Base-by-base conservation (phyloP, 2,888 invertebrate species). In the Odontothrips loti region DNA sequence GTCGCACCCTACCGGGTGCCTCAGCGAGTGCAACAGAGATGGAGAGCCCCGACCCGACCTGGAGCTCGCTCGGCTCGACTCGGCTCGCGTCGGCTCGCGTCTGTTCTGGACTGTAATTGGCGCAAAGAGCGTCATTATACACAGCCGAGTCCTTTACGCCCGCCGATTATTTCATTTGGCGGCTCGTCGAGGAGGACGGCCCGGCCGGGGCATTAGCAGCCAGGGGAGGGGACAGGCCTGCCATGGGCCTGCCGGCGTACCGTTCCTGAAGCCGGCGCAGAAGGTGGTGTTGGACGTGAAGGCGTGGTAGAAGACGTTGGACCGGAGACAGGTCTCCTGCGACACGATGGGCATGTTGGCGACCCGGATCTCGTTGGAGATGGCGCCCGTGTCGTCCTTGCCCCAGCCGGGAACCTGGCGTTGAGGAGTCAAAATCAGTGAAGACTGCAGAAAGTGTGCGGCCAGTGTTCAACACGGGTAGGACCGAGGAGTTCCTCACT, bases 191-290 rank as follows among this genome's bases (percentile, higher is more conserved):
- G 48, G 48, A 48, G 12, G 48, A 48, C 48, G 12, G 48, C 9
- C 48, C 48, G 48, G 12, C 48, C 48, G 48, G 48, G 48, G 48
- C 48, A 9, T 48, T 9, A 48, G 48, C 48, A 48, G n/a, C n/a
- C n/a, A n/a, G 48, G 48, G 48, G 48, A 12, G 48, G 12, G 10
- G 48, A 9, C 48, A 48, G 51, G 51, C 51, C 51, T 20, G 51
- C 51, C 6, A 20, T 3, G 6, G 51, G 51, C 51, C 20, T 51
- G 51, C 34, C 6, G 34, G 34, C 68, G 78, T 81, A 82, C 82
- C 82, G 43, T 82, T 82, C 47, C 79, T 81, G 80, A 47, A 82
- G 1, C 82, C 82, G 10, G 82, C 82, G 34, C 82, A 82, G 47
- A 81, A 82, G 1, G 82, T 82, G 17, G 75, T 81, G 47, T 81